Percentiles rank a stretch among this genome's conserved stretches.
These are phyloP conservation scores for Helostoma temminkii DNA, from an alignment of 2,797 vertebrate species.

Conservation along the genomic window DNA sequence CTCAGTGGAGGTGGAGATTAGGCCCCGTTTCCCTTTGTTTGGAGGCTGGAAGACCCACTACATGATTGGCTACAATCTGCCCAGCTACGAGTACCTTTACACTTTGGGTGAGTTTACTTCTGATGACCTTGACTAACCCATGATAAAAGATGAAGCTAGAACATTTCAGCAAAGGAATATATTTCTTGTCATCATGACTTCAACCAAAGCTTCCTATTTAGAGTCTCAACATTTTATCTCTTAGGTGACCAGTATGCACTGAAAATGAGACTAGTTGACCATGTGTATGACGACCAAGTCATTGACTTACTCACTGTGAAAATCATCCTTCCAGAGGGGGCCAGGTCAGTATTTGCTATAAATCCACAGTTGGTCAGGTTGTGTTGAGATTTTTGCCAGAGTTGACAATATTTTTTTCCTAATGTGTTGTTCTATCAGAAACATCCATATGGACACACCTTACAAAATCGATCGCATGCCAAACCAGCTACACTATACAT, in stretches of 20 bases:
- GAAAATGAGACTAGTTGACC: constrained; percentile 98
- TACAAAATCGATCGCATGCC: constrained; percentile 91
- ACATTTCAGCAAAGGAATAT: not conserved
- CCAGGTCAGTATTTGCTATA: constrained; percentile 86
- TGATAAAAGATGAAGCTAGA: not conserved
- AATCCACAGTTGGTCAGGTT: not conserved
- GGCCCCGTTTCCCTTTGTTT: constrained; percentile 96
- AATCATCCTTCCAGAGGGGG: constrained; percentile 96
- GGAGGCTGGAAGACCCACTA: constrained; percentile 99
- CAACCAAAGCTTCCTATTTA: not conserved
- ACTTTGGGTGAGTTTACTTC: constrained; percentile 88
- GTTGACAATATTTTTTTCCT: not conserved
- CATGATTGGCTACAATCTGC: constrained; percentile 96
- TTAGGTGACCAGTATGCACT: constrained; percentile 97
- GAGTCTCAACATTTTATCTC: constrained; percentile 13
- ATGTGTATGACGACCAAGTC: constrained; percentile 98
- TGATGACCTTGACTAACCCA: not conserved
- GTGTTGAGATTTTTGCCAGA: not conserved
- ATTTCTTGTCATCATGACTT: not conserved
- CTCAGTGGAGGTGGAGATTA: constrained; percentile 97
- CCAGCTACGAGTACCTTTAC: constrained; percentile 99
- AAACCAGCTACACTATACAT: constrained; percentile 96
- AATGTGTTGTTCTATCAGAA: constrained; percentile 78
- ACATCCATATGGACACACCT: constrained; percentile 94
- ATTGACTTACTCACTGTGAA: constrained; percentile 95